Evolutionary conservation across 2,888 invertebrate species (phyloP).

Genomic region (Sinelater perroti): DNA sequence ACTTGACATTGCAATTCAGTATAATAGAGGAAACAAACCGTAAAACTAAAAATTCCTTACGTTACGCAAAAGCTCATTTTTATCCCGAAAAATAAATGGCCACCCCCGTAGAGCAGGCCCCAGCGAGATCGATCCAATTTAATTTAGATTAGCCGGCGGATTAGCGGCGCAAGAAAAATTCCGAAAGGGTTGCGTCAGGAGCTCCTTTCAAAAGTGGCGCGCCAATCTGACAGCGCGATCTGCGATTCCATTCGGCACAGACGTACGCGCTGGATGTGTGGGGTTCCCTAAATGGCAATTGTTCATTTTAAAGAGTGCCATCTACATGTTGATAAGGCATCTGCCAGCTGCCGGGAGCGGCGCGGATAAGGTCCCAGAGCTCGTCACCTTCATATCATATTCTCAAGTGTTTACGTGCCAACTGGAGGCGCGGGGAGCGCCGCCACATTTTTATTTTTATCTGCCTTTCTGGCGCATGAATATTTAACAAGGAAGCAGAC

Average conservation of each 20-base stretch:
- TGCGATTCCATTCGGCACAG: constrained; percentile 18
- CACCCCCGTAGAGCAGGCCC: too few relatives aligned
- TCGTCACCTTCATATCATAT: constrained; percentile 57
- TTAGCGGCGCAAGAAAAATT: too few relatives aligned
- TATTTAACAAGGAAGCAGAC: constrained; percentile 66
- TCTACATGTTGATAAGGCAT: constrained; percentile 39
- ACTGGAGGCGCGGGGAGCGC: constrained; percentile 54
- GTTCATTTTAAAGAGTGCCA: constrained; percentile 34
- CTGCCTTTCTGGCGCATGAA: constrained; percentile 67
- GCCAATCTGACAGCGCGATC: constrained; percentile 7
- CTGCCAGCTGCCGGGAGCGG: constrained; percentile 30
- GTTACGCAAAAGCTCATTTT: too few relatives aligned
- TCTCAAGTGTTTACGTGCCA: constrained; percentile 60
- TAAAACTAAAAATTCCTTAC: too few relatives aligned
- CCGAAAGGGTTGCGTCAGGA: too few relatives aligned
- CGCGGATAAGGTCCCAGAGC: constrained; percentile 38
- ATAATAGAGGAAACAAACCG: too few relatives aligned
- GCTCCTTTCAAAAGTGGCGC: not conserved
- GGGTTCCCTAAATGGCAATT: constrained; percentile 32
- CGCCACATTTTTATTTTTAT: constrained; percentile 65
- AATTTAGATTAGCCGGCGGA: too few relatives aligned
- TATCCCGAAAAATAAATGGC: too few relatives aligned
- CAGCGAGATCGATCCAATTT: too few relatives aligned
- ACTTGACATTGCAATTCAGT: too few relatives aligned
- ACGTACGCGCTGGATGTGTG: constrained; percentile 18